These are phyloP conservation scores for Leptinotarsa peninsularis DNA, from an alignment of 2,888 invertebrate genomes.

Conservation along the genomic window DNA sequence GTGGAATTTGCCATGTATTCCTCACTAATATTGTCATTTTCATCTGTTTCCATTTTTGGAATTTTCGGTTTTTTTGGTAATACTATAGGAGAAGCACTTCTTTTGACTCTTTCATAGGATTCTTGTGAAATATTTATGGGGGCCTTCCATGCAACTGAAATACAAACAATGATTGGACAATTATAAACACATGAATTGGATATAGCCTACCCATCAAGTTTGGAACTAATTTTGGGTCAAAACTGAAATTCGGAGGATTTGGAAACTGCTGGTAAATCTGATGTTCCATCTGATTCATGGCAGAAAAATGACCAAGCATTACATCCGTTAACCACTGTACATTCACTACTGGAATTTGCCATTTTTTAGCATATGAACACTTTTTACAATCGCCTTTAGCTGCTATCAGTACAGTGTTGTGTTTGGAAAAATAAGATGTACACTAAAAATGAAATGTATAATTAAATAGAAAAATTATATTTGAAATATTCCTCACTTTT, in stretches of 20 bases:
- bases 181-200: background rate
- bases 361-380: slow-evolving; percentile 89
- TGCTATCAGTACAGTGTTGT: slow-evolving; percentile 83
- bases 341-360: slow-evolving; percentile 92
- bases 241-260: slow-evolving; percentile 79
- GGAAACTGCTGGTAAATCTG: slow-evolving; percentile 91
- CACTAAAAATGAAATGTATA: slow-evolving; percentile 63
- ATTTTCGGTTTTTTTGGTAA: slow-evolving; percentile 72
- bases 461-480: slow-evolving; percentile 24
- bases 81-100: slow-evolving; percentile 71
- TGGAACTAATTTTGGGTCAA: slow-evolving; percentile 87
- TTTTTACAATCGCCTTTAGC: slow-evolving; percentile 89
- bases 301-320: slow-evolving; percentile 87
- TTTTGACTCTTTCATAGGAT: slow-evolving; percentile 85
- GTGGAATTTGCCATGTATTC: slow-evolving; percentile 60
- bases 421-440: slow-evolving; percentile 81
- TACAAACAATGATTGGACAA: slow-evolving; percentile 11
- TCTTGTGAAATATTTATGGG: slow-evolving; percentile 91
- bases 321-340: slow-evolving; percentile 94
- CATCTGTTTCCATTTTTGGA: slow-evolving; percentile 64
- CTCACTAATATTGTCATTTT: slow-evolving; percentile 58
- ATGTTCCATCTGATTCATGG: slow-evolving; percentile 83
- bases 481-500: slow-evolving; percentile 72
- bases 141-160: slow-evolving; percentile 90
- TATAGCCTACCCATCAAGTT: slow-evolving; percentile 86